Conservation (phyloP, 2,888 invertebrate species). For the Lissonota sp. region DNA sequence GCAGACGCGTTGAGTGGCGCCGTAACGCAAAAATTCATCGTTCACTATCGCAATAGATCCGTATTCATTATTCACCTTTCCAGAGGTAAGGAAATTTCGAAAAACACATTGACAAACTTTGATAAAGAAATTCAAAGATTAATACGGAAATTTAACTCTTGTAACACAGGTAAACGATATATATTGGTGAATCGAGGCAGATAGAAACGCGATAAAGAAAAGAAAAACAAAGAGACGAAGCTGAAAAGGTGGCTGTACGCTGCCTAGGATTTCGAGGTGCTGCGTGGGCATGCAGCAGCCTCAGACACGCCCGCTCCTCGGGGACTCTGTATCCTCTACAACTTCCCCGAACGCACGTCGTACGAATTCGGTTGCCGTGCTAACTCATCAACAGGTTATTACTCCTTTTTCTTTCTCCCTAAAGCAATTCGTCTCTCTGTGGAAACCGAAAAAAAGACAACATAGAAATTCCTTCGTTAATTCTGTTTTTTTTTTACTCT, state of each 20-base stretch:
- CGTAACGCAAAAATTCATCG: conserved; percentile 80
- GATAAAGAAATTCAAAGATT: not conserved
- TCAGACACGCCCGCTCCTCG: conserved; percentile 84
- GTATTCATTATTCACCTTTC: conserved; percentile 31
- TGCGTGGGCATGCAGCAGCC: conserved; percentile 84
- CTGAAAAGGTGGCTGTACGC: conserved; percentile 82
- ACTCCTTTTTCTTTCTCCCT: not conserved
- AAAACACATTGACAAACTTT: no score
- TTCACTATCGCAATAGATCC: conserved; percentile 48
- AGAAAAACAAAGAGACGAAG: conserved; percentile 66
- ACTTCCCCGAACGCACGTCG: conserved; percentile 83
- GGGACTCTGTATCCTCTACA: conserved; percentile 84
- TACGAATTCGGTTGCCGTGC: conserved; percentile 81
- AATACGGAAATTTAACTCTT: not conserved
- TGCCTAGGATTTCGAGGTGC: conserved; percentile 83
- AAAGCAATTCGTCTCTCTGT: not conserved
- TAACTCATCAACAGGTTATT: conserved; percentile 82
- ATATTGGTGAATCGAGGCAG: conserved; percentile 8
- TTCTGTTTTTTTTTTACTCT: not conserved
- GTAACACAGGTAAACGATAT: conserved; percentile 42
- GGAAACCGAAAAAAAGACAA: no score
- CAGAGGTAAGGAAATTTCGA: conserved; percentile 43
- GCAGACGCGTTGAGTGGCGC: conserved; percentile 84
- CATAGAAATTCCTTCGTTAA: not conserved
- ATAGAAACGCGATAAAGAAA: conserved; percentile 22